Percentiles rank a stretch among this genome's conserved stretches.
Evolutionary conservation across 2,113 vertebrate genomes (phyloP).

Genomic region (Mus spicilegus): DNA sequence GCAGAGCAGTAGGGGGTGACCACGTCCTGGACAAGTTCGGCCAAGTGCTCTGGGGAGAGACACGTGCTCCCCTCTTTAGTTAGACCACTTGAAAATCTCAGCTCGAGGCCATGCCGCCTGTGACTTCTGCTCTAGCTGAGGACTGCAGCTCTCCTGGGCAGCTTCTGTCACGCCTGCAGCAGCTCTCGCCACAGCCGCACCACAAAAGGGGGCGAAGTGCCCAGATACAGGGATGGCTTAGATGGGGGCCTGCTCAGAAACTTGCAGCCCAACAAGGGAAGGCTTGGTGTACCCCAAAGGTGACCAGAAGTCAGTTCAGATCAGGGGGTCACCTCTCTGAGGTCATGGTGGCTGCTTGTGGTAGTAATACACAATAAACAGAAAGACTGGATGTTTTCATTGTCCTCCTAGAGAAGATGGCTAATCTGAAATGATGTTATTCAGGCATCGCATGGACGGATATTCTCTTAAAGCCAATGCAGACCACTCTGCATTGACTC

Average conservation of each 20-base stretch:
- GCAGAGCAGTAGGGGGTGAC: not conserved
- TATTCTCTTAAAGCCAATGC: not conserved
- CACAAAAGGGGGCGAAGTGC: not conserved
- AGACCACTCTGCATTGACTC: not conserved
- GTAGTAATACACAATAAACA: not conserved
- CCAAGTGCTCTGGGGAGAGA: not conserved
- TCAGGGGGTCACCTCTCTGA: not conserved
- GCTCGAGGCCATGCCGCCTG: not conserved
- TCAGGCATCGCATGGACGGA: not conserved
- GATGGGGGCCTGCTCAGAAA: not conserved
- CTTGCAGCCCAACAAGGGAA: not conserved
- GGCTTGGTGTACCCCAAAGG: not conserved
- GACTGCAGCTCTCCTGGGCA: not conserved
- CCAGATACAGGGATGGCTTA: not conserved
- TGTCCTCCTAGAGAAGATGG: not conserved
- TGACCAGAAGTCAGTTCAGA: not conserved
- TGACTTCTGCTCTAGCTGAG: not conserved
- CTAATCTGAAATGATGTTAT: conserved; percentile 31
- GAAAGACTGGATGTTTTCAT: not conserved
- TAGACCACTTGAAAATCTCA: conserved; percentile 23
- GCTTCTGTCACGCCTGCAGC: not conserved
- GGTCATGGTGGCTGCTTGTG: not conserved
- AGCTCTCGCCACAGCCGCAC: not conserved
- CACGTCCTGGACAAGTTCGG: not conserved
- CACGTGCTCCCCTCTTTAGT: not conserved